phyloP scores from a whole-genome alignment of 2,113 vertebrate species.

The Ptilorrhoa leucosticta region DNA sequence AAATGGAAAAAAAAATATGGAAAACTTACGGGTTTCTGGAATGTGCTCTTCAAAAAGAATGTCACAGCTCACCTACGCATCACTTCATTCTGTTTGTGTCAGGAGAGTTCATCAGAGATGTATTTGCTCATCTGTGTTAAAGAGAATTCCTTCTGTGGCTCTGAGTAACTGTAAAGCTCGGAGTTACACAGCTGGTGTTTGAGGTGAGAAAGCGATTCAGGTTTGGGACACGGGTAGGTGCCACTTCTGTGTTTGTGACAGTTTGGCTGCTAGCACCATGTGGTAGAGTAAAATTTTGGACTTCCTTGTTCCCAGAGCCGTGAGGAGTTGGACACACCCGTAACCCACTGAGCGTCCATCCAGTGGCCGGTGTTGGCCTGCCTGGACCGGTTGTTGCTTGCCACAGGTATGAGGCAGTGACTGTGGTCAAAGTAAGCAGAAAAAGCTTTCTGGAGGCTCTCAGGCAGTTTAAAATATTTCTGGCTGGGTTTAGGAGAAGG shows the following conservation, averaged over 20 bases:
- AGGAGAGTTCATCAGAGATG: background rate
- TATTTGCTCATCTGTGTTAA: background rate
- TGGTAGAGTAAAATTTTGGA: rapidly evolving
- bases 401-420: background rate
- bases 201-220: background rate
- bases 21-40: background rate
- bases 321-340: rapidly evolving
- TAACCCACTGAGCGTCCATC: rapidly evolving
- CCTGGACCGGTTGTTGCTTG: background rate
- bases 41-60: background rate
- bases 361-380: background rate
- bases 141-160: background rate
- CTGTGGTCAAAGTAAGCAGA: background rate
- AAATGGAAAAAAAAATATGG: background rate
- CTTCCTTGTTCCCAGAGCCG: rapidly evolving
- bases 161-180: background rate
- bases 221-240: background rate
- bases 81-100: background rate
- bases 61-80: background rate
- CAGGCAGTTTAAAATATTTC: background rate
- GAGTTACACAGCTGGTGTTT: background rate
- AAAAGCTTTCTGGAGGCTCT: background rate
- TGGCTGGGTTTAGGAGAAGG: background rate
- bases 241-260: background rate
- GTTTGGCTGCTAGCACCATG: rapidly evolving